Evolutionary conservation across 2,113 vertebrate species (phyloP).

Genomic region (Cynopterus brachyotis): DNA sequence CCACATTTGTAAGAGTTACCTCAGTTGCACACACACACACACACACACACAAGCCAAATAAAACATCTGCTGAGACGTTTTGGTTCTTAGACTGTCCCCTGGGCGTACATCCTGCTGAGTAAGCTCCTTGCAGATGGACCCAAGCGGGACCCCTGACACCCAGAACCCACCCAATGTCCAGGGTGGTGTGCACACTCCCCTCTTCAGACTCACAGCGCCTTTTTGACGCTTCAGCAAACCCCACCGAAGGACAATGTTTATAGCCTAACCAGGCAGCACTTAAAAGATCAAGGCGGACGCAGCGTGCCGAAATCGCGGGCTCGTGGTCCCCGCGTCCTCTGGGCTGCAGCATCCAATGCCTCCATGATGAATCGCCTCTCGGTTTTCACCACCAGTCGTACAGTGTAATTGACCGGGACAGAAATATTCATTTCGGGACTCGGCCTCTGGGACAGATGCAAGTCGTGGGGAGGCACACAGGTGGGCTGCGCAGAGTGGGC

Average conservation of each 20-base stretch:
- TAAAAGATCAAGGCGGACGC: constrained; percentile 18
- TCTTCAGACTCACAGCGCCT: neutral
- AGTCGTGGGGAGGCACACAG: neutral
- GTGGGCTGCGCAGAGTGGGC: neutral
- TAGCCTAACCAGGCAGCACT: neutral
- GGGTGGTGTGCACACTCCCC: neutral
- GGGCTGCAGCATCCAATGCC: constrained; percentile 35
- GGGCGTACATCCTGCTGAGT: neutral
- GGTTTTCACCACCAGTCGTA: constrained; percentile 22
- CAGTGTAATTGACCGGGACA: neutral
- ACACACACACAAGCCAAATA: neutral
- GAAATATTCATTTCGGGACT: constrained; percentile 17
- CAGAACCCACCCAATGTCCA: neutral
- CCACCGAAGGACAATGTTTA: constrained; percentile 20
- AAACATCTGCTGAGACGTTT: constrained; percentile 38
- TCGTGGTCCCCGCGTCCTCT: neutral
- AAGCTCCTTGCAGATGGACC: neutral
- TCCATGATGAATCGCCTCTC: constrained; percentile 62
- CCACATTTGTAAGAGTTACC: constrained; percentile 1
- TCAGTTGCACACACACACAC: neutral
- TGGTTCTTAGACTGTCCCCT: neutral
- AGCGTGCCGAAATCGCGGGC: neutral
- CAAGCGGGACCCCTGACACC: neutral
- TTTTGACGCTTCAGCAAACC: neutral
- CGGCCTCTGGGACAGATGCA: neutral